A percentile compares a stretch with the other conserved stretches of the same genome.
These are phyloP conservation scores for Teleogryllus occipitalis DNA, from an alignment of 1,140 invertebrate species.

Conservation along the genomic window DNA sequence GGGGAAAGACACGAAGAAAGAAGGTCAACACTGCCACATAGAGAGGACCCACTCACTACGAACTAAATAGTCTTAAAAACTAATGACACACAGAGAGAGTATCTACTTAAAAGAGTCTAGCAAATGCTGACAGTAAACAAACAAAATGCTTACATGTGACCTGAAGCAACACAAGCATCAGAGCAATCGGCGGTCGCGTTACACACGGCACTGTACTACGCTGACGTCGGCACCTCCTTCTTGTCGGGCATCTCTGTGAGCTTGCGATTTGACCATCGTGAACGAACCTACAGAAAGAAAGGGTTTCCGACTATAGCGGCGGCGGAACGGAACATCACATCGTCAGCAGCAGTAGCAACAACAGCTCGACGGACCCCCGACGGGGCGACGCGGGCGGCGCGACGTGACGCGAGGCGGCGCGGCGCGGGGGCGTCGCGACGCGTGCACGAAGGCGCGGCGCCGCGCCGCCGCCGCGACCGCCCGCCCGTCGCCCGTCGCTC, in stretches of 20 bases:
- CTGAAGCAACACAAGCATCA: slow-evolving; percentile 3
- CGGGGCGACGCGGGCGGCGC: too few species aligned
- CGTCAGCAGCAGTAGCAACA: neutral
- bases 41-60: neutral
- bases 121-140: slow-evolving; percentile 1
- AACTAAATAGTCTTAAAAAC: slow-evolving; percentile 6
- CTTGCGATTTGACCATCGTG: neutral
- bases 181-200: neutral
- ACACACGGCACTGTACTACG: slow-evolving; percentile 3
- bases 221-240: neutral
- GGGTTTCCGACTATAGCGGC: neutral
- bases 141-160: slow-evolving; percentile 2
- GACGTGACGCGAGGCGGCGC: too few species aligned
- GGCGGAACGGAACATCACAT: neutral
- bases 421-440: too few species aligned
- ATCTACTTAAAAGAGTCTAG: slow-evolving; percentile 5
- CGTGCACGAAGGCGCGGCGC: too few species aligned
- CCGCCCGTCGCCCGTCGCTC: too few species aligned
- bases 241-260: neutral
- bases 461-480: too few species aligned
- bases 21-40: neutral
- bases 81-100: slow-evolving; percentile 4
- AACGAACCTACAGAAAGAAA: slow-evolving; percentile 4
- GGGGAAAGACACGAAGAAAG: neutral
- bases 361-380: neutral